Conservation (phyloP, 1,140 invertebrate species). For the Pomacea maculata region DNA sequence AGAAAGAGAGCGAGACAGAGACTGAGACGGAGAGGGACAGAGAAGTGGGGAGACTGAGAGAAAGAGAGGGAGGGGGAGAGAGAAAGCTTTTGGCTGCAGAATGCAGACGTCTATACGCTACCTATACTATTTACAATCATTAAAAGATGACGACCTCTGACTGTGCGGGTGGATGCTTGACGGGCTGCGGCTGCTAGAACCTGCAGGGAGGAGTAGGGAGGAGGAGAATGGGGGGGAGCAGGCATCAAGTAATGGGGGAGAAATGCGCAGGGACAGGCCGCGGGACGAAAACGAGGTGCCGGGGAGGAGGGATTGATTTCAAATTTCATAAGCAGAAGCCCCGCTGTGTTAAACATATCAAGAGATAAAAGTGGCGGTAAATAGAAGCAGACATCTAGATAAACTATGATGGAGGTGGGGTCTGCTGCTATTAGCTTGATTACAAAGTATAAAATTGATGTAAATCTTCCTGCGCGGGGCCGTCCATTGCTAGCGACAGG, state of each 20-base stretch:
- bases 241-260: background rate
- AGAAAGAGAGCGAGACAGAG: background rate
- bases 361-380: slow-evolving; percentile 18
- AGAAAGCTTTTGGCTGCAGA: background rate
- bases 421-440: slow-evolving; percentile 19
- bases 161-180: background rate
- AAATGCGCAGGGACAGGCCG: slow-evolving; percentile 14
- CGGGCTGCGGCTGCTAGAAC: background rate
- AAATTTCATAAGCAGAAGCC: slow-evolving; percentile 24
- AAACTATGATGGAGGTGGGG: slow-evolving; percentile 4
- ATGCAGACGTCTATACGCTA: background rate
- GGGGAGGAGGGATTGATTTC: slow-evolving; percentile 16
- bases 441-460: slow-evolving; percentile 17
- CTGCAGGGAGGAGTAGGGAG: background rate
- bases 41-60: background rate
- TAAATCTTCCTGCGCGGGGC: no score
- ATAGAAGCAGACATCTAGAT: slow-evolving; percentile 16
- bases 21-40: background rate
- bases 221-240: background rate
- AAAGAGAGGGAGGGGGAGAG: background rate
- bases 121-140: background rate
- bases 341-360: slow-evolving; percentile 14
- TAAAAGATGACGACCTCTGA: background rate
- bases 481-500: no score
- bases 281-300: background rate